A percentile compares a stretch with the other conserved stretches of the same genome.
phyloP scores from a whole-genome alignment of 1,140 invertebrate species.

The Dendroctonus ponderosae region DNA sequence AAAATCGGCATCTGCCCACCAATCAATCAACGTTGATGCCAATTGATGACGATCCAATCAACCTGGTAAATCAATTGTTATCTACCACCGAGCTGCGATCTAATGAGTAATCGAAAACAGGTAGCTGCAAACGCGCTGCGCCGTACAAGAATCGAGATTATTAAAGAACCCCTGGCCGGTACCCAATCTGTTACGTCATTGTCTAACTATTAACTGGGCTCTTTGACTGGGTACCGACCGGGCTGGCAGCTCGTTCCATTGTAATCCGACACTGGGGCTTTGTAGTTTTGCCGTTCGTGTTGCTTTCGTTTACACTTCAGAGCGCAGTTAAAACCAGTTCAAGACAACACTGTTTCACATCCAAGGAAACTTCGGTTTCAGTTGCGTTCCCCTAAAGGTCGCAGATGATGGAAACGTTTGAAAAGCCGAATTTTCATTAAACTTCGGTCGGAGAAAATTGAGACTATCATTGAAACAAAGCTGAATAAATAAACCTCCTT shows the following conservation, averaged over 20 bases:
- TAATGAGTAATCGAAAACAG: constrained; percentile 30
- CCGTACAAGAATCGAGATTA: constrained; percentile 13
- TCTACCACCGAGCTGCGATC: neutral
- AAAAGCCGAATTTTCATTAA: too few relatives aligned
- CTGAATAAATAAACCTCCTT: too few relatives aligned
- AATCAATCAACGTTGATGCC: too few relatives aligned
- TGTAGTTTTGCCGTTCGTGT: constrained; percentile 5
- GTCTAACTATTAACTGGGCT: constrained; percentile 24
- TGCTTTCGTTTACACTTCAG: too few relatives aligned
- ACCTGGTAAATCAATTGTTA: constrained; percentile 20
- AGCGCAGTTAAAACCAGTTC: too few relatives aligned
- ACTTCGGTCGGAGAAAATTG: too few relatives aligned
- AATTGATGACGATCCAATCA: neutral
- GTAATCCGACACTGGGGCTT: constrained; percentile 26
- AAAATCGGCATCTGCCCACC: too few relatives aligned
- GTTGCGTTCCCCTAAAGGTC: too few relatives aligned
- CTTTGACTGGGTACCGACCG: constrained; percentile 25
- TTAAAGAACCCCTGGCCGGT: constrained; percentile 32
- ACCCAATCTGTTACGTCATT: constrained; percentile 32
- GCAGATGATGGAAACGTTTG: too few relatives aligned
- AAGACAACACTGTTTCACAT: too few relatives aligned
- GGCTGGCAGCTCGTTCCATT: constrained; percentile 10
- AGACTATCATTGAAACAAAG: too few relatives aligned
- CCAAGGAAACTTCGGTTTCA: too few relatives aligned
- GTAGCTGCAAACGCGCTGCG: constrained; percentile 13